Base-by-base conservation (phyloP, 2,888 invertebrate species). In the Tetropium fuscum region DNA sequence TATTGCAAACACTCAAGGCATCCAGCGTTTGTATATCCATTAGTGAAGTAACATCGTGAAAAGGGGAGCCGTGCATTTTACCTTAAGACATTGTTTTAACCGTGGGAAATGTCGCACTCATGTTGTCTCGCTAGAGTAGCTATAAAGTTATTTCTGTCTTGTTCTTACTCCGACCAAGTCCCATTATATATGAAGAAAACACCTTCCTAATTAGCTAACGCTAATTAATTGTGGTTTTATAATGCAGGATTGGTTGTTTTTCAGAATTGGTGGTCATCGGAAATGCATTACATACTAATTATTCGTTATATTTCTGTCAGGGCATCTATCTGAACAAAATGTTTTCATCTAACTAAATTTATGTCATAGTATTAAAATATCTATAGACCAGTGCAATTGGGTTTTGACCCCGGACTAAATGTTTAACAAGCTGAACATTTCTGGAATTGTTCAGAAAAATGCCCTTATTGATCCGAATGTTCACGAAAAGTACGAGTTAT, bases 61-160 rank as follows among this genome's bases (percentile, higher is more conserved):
- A 10, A 20, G 10, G 15, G 57, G 22, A 57, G 20, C 15, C 27
- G 40, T 30, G 27, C 47, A 34, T 30, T 47, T 32, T 56, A n/a
- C 56, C 48, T 18, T 5, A 3, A 7, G 38, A 58, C 15, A 45
- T 44, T 53, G 44, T 40, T 54, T 54, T 49, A 19, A 54, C 18
- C 54, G 59, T 59, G 59, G 49, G 59, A 59, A 59, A 54, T 59
- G 44, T 54, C 59, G 48, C 41, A 43, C 49, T 56, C 48, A 7
- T 34, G 48, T 49, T 18, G 55, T 36, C 49, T 44, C 22, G 41
- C 34, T 22, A 10, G 16, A 27, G 27, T 25, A 18, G 10, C 34
- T 13, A 47, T 22, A 48, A 49, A 49, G 19, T 49, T 51, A 25
- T 13, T 51, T 27, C n/a, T 51, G 25, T 34, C 53, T 43, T 36